phyloP scores from a whole-genome alignment of 2,113 vertebrate species.

The Callipepla californica region DNA sequence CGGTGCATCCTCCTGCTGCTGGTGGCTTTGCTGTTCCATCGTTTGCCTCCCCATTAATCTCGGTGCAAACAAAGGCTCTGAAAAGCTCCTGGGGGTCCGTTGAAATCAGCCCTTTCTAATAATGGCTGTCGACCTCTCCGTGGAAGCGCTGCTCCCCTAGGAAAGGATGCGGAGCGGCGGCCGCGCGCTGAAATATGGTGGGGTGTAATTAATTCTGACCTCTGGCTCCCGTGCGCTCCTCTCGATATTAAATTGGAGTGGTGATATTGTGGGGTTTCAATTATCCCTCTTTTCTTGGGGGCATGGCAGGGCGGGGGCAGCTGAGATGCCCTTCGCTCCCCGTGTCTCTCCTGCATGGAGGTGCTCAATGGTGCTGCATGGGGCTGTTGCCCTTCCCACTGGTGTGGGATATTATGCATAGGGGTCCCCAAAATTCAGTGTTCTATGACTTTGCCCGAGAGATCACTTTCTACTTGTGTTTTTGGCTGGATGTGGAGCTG shows the following conservation, averaged over 20 bases:
- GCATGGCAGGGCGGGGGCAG: not conserved
- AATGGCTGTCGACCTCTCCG: constrained; percentile 67
- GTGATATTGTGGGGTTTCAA: constrained; percentile 73
- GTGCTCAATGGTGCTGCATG: not conserved
- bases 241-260: constrained; percentile 75
- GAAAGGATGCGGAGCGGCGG: constrained; percentile 61
- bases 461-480: fast-evolving
- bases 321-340: not conserved
- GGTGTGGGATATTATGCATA: fast-evolving
- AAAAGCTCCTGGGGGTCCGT: constrained; percentile 79
- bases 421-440: not conserved
- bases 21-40: constrained; percentile 57
- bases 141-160: constrained; percentile 68
- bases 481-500: not conserved
- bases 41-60: constrained; percentile 76
- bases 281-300: constrained; percentile 68
- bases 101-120: constrained; percentile 77
- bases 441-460: not conserved
- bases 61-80: constrained; percentile 76
- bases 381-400: no score
- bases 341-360: not conserved
- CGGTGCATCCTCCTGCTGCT: constrained; percentile 45
- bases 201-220: constrained; percentile 82
- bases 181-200: constrained; percentile 52
- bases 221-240: constrained; percentile 62